phyloP scores from a whole-genome alignment of 53 echinoderm and acorn worm species.

The Paracentrotus lividus region DNA sequence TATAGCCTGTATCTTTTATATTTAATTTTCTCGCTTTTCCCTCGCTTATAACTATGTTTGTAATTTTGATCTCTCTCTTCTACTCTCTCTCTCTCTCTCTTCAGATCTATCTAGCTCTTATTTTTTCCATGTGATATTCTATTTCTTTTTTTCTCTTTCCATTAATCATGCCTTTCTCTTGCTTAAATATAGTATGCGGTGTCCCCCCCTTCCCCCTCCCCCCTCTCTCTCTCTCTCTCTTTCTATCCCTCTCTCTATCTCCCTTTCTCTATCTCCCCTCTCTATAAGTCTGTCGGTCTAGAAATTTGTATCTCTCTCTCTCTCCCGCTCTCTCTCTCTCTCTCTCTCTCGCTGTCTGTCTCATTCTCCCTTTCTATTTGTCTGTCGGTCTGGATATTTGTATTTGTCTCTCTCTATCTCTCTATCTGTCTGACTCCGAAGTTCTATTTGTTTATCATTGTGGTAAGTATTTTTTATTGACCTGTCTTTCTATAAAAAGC shows the following conservation, averaged over 20 bases:
- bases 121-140: neutral
- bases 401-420: neutral
- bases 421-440: neutral
- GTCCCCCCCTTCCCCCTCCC: neutral
- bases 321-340: neutral
- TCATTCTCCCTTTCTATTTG: neutral
- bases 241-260: neutral
- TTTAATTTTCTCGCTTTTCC: neutral
- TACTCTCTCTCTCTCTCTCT: conserved; percentile 4
- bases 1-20: no score
- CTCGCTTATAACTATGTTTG: neutral
- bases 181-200: no score
- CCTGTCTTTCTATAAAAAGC: no score
- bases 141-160: neutral
- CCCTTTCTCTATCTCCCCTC: neutral
- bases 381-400: no score
- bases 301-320: neutral
- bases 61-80: no score
- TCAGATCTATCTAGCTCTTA: no score
- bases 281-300: neutral
- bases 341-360: neutral
- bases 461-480: no score
- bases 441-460: neutral
- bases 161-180: neutral
- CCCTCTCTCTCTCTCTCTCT: conserved; percentile 3